Percentiles rank a stretch among this genome's conserved stretches.
These are phyloP conservation scores for Turnix velox DNA, from an alignment of 2,113 vertebrate species.

Conservation along the genomic window DNA sequence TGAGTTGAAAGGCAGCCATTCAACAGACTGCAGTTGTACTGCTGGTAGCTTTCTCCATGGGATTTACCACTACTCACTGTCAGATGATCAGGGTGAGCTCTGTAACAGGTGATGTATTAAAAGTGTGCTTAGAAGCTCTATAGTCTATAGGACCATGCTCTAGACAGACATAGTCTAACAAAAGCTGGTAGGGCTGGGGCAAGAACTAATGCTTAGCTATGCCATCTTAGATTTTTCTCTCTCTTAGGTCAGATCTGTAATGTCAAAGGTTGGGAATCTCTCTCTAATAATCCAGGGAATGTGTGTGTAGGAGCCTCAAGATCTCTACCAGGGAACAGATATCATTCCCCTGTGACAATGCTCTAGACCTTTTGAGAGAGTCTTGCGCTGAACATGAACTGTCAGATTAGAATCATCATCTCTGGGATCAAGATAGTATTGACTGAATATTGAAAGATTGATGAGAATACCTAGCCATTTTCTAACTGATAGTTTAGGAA, in stretches of 20 bases:
- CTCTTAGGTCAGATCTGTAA: not conserved
- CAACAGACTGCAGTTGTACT: not conserved
- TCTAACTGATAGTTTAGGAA: not conserved
- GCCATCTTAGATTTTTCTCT: not conserved
- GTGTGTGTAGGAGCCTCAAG: not conserved
- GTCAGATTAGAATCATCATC: not conserved
- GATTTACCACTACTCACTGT: not conserved
- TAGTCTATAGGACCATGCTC: not conserved
- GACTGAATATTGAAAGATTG: not conserved
- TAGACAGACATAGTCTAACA: not conserved
- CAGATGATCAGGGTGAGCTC: not conserved
- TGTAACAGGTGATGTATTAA: not conserved
- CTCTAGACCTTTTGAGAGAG: not conserved
- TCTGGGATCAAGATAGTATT: not conserved
- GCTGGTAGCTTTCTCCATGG: not conserved
- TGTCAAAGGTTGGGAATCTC: not conserved
- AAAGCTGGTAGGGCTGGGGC: not conserved
- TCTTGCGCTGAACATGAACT: not conserved
- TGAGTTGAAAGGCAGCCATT: not conserved
- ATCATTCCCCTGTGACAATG: rapidly evolving
- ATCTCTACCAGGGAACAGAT: not conserved
- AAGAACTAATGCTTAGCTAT: not conserved
- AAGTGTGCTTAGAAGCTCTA: not conserved
- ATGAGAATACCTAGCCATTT: not conserved
- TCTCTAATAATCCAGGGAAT: rapidly evolving